Evolutionary conservation across 1,140 invertebrate species (phyloP).

Genomic region (Centruroides sculpturatus): DNA sequence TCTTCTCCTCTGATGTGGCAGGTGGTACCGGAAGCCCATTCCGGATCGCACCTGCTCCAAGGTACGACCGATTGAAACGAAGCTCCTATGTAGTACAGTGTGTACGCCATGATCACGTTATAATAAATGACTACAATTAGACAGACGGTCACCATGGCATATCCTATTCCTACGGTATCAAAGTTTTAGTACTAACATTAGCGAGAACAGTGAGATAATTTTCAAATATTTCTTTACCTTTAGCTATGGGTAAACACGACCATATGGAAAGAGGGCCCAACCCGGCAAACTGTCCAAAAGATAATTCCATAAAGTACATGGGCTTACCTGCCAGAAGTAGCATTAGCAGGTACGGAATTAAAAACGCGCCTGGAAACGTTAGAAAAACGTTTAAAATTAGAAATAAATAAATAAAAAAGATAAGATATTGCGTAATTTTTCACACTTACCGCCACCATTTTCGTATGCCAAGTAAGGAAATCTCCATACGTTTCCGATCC

Average conservation of each 20-base stretch:
- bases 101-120: conserved; percentile 60
- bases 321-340: conserved; percentile 60
- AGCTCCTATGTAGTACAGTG: conserved; percentile 51
- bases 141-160: conserved; percentile 56
- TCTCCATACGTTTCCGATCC: conserved; percentile 31
- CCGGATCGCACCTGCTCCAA: conserved; percentile 35
- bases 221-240: conserved; percentile 22
- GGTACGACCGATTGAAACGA: conserved; percentile 33
- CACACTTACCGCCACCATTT: conserved; percentile 29
- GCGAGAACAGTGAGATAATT: no score
- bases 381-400: background rate
- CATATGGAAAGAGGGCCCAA: conserved; percentile 33
- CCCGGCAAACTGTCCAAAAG: conserved; percentile 39
- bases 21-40: conserved; percentile 37
- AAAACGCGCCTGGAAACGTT: conserved; percentile 49
- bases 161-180: conserved; percentile 48
- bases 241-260: conserved; percentile 31
- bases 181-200: no score
- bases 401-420: background rate
- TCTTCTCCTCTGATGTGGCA: conserved; percentile 25
- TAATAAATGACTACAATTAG: conserved; percentile 57
- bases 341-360: conserved; percentile 64
- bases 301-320: conserved; percentile 46
- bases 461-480: conserved; percentile 32
- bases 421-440: background rate